These are phyloP conservation scores for Ichneumon xanthorius DNA, from an alignment of 2,888 invertebrate genomes.

Conservation along the genomic window DNA sequence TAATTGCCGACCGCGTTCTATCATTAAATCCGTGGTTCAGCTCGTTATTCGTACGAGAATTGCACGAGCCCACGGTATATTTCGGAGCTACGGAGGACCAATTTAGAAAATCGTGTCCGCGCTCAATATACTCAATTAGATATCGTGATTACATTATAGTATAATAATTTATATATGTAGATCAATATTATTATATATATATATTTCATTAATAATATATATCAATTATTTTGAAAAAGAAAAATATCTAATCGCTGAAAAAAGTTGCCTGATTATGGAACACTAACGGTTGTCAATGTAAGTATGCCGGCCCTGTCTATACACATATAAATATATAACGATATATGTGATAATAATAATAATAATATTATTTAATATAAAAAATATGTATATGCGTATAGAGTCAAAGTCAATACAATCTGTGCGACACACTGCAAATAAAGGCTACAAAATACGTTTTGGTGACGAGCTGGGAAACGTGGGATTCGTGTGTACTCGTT, in stretches of 20 bases:
- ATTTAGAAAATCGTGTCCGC: conserved; percentile 22
- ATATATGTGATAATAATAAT: neutral
- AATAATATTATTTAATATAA: neutral
- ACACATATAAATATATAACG: neutral
- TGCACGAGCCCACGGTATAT: conserved; percentile 32
- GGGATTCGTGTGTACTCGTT: conserved; percentile 26
- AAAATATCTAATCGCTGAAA: conserved; percentile 22
- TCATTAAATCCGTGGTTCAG: conserved; percentile 38
- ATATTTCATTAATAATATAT: too few relatives aligned
- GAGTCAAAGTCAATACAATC: conserved; percentile 11
- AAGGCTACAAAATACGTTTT: conserved; percentile 54
- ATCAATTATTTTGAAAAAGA: neutral
- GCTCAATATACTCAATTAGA: conserved; percentile 57
- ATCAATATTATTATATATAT: neutral
- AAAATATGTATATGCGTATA: conserved; percentile 21
- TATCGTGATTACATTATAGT: conserved; percentile 39
- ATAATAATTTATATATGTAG: too few relatives aligned
- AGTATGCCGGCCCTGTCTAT: conserved; percentile 56
- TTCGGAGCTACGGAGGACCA: conserved; percentile 18
- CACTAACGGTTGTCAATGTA: conserved; percentile 61
- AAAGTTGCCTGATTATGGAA: conserved; percentile 47
- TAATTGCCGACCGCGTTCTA: conserved; percentile 38
- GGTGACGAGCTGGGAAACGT: conserved; percentile 35
- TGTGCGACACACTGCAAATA: conserved; percentile 67
- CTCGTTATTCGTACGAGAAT: conserved; percentile 21